These are phyloP conservation scores for Ditula angustiorana DNA, from an alignment of 2,888 invertebrate genomes.

Conservation along the genomic window DNA sequence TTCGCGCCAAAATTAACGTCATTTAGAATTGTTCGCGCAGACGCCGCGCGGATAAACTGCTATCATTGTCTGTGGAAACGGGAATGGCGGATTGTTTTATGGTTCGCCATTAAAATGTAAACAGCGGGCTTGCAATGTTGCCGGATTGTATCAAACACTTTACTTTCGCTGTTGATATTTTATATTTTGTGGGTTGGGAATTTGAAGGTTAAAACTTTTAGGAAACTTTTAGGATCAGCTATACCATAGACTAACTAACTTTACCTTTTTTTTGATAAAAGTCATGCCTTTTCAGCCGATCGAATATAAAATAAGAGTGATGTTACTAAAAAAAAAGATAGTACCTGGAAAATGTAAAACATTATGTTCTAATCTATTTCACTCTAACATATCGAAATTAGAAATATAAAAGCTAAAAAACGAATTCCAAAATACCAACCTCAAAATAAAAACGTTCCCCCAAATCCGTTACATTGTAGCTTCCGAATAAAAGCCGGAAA, in stretches of 20 bases:
- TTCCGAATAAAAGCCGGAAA: slow-evolving; percentile 81
- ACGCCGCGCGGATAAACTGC: slow-evolving; percentile 69
- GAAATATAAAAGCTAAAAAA: background rate
- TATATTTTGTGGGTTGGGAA: no score
- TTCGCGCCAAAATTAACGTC: slow-evolving; percentile 73
- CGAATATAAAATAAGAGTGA: no score
- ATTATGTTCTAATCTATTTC: no score
- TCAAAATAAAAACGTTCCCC: slow-evolving; percentile 29
- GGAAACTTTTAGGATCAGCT: no score
- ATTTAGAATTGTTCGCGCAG: slow-evolving; percentile 59
- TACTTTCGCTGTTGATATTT: background rate
- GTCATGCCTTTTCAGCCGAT: no score
- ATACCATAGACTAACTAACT: no score
- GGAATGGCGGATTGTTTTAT: slow-evolving; percentile 65
- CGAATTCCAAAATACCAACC: slow-evolving; percentile 21
- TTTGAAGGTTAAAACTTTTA: no score
- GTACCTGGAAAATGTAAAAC: no score
- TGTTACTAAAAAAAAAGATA: no score
- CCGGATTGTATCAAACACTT: slow-evolving; percentile 9
- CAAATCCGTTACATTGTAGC: slow-evolving; percentile 63
- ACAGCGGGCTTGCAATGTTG: slow-evolving; percentile 42
- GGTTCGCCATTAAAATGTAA: slow-evolving; percentile 65
- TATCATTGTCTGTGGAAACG: slow-evolving; percentile 64
- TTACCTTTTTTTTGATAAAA: no score
- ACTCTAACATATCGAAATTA: background rate